Evolutionary conservation across 2,797 vertebrate species (phyloP).

Genomic region (Peromyscus aztecus): DNA sequence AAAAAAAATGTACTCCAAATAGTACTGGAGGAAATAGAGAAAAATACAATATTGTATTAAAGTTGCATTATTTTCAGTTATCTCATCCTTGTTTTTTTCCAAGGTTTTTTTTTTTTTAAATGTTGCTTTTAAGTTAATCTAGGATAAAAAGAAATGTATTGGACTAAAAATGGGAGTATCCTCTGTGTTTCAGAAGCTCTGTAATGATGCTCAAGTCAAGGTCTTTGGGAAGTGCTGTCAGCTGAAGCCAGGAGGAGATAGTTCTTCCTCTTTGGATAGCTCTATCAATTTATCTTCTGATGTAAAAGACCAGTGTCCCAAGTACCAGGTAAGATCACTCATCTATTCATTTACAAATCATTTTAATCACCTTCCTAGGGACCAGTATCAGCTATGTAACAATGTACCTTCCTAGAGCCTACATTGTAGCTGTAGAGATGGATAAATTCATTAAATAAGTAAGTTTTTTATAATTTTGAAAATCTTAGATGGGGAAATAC

Average conservation of each 20-base stretch:
- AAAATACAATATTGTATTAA: constrained; percentile 23
- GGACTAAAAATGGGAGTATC: background rate
- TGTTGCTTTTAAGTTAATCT: constrained; percentile 38
- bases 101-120: background rate
- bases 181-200: constrained; percentile 90
- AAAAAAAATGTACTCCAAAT: background rate
- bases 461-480: constrained; percentile 43
- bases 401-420: background rate
- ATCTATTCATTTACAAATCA: background rate
- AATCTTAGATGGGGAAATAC: constrained; percentile 8
- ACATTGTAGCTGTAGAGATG: background rate
- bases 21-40: background rate
- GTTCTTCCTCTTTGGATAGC: constrained; percentile 97
- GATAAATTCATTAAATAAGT: constrained; percentile 43
- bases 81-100: constrained; percentile 57
- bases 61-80: constrained; percentile 51
- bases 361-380: background rate
- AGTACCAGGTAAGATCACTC: constrained; percentile 91
- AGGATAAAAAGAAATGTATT: constrained; percentile 41
- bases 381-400: background rate
- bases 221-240: constrained; percentile 97
- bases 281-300: constrained; percentile 93
- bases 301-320: constrained; percentile 89
- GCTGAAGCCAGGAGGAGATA: constrained; percentile 95
- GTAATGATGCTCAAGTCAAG: constrained; percentile 93